Evolutionary conservation across 2,888 invertebrate genomes (phyloP), one percentile per base, ranked within the genome.

Genomic region (Epinotia nisella): DNA sequence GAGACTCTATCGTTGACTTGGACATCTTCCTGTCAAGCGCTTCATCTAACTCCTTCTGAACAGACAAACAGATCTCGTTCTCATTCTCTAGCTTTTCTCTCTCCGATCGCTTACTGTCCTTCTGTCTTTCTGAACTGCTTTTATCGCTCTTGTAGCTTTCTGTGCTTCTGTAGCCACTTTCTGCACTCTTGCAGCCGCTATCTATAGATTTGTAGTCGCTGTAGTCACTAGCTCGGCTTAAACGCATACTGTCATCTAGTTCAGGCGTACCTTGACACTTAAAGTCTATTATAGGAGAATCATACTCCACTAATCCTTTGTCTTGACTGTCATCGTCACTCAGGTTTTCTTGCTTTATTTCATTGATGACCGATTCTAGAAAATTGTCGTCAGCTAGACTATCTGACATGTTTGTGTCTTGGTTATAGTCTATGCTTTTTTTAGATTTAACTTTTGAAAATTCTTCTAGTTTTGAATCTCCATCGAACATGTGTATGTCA

Each of bases 331-430:
- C 82, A 2, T 90, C 89, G 0, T 91, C 93, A 69, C 84, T 87
- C 74, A 91, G 81, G 55, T 84, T 83, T 60, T 91, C 92, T 66
- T 90, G 88, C 74, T 92, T 92, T 7, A 93, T 92, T 77, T 93
- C 93, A 74, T 91, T 92, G 58, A 93, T 92, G 1, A 93, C 88
- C 0, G 93, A 91, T 78, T 93, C 93, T 53, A 93, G 79, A 75
- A 93, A 93, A 0, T 84, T 89, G 58, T 93, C 93, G 41, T 93
- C 92, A 1, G 85, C 87, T 51, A 88, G 78, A 3, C 84, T 88
- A 24, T 91, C 91, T 4, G 88, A 85, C 1, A 77, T 76, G 67
- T 89, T 90, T 76, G 61, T 74, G 39, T 82, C 81, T 13, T 81
- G 80, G n/a, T 85, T 84, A 39, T 82, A 85, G 51, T 89, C 87